Evolutionary conservation across 1,140 invertebrate species (phyloP).

Genomic region (Zaprionus taronus): DNA sequence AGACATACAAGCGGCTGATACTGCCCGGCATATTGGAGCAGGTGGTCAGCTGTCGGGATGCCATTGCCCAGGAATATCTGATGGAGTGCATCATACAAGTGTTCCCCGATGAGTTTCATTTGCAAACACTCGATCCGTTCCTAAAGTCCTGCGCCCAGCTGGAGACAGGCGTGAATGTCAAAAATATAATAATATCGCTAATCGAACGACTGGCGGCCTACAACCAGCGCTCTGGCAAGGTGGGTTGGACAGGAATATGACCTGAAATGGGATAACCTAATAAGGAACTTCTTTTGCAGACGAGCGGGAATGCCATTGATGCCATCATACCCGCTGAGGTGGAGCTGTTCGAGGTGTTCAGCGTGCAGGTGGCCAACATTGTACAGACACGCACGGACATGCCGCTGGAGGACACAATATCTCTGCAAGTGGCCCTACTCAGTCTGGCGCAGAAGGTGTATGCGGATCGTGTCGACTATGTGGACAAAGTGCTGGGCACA

Average conservation of each 20-base stretch:
- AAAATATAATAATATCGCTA: conserved; percentile 98
- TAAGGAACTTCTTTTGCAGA: conserved; percentile 71
- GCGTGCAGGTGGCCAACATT: conserved; percentile 97
- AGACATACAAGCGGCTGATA: conserved; percentile 95
- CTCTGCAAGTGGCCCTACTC: conserved; percentile 96
- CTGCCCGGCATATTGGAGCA: conserved; percentile 97
- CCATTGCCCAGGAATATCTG: conserved; percentile 99
- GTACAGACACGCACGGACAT: conserved; percentile 97
- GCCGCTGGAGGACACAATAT: conserved; percentile 97
- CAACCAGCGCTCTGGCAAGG: conserved; percentile 89
- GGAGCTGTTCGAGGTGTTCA: conserved; percentile 98
- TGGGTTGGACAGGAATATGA: conserved; percentile 39
- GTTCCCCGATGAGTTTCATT: conserved; percentile 99
- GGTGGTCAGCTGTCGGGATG: conserved; percentile 98
- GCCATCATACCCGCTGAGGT: conserved; percentile 94
- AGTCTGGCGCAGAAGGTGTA: conserved; percentile 99
- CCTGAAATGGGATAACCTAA: neutral
- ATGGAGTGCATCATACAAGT: conserved; percentile 99
- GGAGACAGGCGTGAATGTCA: conserved; percentile 97
- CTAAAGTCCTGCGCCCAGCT: conserved; percentile 98
- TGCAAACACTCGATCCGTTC: conserved; percentile 97
- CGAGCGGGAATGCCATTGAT: conserved; percentile 87
- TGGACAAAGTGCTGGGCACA: conserved; percentile 97
- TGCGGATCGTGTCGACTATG: conserved; percentile 96
- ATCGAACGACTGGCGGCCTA: conserved; percentile 96